Evolutionary conservation across 2,797 vertebrate genomes (phyloP).

Genomic region (Podarcis siculus): DNA sequence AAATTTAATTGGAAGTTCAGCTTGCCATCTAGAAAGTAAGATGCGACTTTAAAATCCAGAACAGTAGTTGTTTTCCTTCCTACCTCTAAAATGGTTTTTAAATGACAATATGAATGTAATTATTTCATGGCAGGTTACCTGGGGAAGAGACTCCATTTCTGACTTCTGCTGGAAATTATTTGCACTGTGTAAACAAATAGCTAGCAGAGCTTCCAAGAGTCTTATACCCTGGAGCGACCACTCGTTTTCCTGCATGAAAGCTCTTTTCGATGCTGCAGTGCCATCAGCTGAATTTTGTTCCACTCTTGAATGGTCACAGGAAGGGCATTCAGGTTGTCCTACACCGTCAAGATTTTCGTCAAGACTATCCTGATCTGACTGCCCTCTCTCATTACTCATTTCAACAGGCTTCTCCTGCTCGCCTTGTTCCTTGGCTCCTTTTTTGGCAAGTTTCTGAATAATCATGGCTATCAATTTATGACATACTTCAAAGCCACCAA

Average conservation of each 20-base stretch:
- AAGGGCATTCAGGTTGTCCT: constrained; percentile 37
- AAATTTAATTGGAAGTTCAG: neutral
- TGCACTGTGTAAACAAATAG: constrained; percentile 92
- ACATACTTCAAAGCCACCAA: constrained; percentile 92
- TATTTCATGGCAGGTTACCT: constrained; percentile 78
- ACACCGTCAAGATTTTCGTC: constrained; percentile 16
- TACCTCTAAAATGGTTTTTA: neutral
- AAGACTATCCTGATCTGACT: constrained; percentile 12
- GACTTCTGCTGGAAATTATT: constrained; percentile 83
- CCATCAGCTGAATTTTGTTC: constrained; percentile 9
- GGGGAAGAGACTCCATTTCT: constrained; percentile 83
- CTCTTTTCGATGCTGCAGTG: constrained; percentile 37
- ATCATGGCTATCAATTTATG: constrained; percentile 88
- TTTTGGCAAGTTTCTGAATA: constrained; percentile 86
- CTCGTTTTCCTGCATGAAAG: constrained; percentile 79
- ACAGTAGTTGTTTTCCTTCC: neutral
- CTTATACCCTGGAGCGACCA: constrained; percentile 88
- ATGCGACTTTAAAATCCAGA: neutral
- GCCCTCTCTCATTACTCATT: neutral
- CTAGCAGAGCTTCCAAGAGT: constrained; percentile 91
- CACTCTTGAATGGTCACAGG: constrained; percentile 31
- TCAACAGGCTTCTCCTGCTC: constrained; percentile 74
- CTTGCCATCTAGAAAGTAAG: neutral
- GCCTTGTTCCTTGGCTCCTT: constrained; percentile 75
- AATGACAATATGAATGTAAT: neutral